A percentile compares a stretch with the other conserved stretches of the same genome.
These are phyloP conservation scores for Embiotoca jacksoni DNA, from an alignment of 2,113 vertebrate genomes.

Conservation along the genomic window DNA sequence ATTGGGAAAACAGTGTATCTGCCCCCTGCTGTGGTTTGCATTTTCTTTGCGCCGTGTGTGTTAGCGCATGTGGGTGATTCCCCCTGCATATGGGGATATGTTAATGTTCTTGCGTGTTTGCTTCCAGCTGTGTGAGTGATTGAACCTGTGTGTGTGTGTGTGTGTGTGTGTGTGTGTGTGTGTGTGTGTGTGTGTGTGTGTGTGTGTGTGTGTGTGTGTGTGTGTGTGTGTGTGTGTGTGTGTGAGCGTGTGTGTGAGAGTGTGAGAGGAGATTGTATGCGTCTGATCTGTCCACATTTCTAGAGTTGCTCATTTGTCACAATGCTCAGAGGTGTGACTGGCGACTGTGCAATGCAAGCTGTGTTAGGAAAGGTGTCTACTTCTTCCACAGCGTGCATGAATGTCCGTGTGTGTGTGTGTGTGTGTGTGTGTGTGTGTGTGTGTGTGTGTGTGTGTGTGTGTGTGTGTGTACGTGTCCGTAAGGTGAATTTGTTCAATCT, in stretches of 20 bases:
- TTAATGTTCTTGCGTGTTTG: conserved; percentile 42
- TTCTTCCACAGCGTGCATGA: conserved; percentile 14
- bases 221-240: conserved; percentile 21
- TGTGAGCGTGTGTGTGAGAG: conserved; percentile 18
- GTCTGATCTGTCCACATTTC: conserved; percentile 57
- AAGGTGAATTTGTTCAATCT: neutral
- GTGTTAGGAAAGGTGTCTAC: conserved; percentile 41
- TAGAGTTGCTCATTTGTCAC: conserved; percentile 77
- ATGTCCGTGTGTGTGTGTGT: neutral
- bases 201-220: conserved; percentile 18
- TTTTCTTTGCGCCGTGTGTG: conserved; percentile 46
- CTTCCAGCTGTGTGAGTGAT: conserved; percentile 54
- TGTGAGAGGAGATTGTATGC: conserved; percentile 14
- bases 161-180: conserved; percentile 12
- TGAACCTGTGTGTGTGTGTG: conserved; percentile 23
- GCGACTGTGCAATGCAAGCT: conserved; percentile 32
- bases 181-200: conserved; percentile 25
- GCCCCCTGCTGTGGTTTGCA: conserved; percentile 62
- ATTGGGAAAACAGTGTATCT: conserved; percentile 9
- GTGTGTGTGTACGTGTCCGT: neutral
- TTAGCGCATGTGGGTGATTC: conserved; percentile 37
- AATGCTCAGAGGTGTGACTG: conserved; percentile 67
- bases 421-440: conserved; percentile 22
- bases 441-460: neutral
- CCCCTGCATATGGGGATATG: conserved; percentile 25